Base-by-base conservation (phyloP, 2,113 vertebrate genomes). In the Leucopternis melanops region DNA sequence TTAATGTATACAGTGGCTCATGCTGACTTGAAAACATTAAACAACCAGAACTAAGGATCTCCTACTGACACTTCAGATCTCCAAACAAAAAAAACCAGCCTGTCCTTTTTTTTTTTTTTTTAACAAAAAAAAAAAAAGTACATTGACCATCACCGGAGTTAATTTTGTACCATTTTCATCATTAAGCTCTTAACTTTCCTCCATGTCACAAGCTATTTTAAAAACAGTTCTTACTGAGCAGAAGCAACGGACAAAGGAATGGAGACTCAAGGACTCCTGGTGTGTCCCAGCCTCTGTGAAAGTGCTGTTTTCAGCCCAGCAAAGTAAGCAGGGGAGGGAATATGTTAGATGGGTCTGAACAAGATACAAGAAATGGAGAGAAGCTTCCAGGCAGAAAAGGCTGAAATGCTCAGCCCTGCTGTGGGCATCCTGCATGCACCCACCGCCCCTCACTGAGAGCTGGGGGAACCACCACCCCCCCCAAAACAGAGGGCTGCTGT, bases 181-280 rank as follows among this genome's bases (percentile, higher is more conserved):
- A 90, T 83, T 84, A 95, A 88, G 79, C 59, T 79, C 78, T 36
- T 36, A 32, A 44, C 65, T 94, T 79, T 89, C 79, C 71, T 84
- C 72, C 47, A 44, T 88, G 47, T 83, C 79, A 88, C 63, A 62
- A 89, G 62, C 94, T 94, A 94, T 95, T 97, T 95, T 96, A 93
- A 74, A 94, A 88, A 32, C 72, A 73, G 61, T n/a, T 91, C 84
- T 87, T 23, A 67, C 55, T 3, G 11, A 93, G 73, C 72, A 82
- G 65, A 90, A 95, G 78, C 4, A 8, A 85, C 3, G 13, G 81
- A 90, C 79, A 78, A 94, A 89, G 65, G 81, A 97, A 93, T 87
- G 63, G 63, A 86, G 66, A 86, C 34, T 91, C 42, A 84, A 61
- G 61, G 81, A 91, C 66, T 82, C 94, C 92, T 87, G 70, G 40